Evolutionary conservation across 2,797 vertebrate species (phyloP).

Genomic region (Lithobates pipiens): DNA sequence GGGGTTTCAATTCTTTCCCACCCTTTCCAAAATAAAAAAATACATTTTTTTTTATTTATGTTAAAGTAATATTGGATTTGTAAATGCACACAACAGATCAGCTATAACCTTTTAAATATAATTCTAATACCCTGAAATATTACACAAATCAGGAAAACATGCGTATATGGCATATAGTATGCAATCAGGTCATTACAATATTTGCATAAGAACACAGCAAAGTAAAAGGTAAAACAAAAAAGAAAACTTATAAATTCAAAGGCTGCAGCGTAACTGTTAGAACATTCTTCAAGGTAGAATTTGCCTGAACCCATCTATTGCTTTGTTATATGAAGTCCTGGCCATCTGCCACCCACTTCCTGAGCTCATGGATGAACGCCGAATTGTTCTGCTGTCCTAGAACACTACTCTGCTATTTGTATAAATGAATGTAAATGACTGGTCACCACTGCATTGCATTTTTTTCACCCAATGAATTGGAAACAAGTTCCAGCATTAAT

Average conservation of each 20-base stretch:
- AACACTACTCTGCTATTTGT: slow-evolving; percentile 64
- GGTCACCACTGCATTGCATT: slow-evolving; percentile 56
- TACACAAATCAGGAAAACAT: not conserved
- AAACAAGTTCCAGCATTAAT: slow-evolving; percentile 59
- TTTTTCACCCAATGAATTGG: slow-evolving; percentile 49
- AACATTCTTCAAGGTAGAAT: slow-evolving; percentile 17
- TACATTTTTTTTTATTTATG: too few relatives aligned
- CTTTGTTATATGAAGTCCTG: slow-evolving; percentile 31
- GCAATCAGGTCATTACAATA: not conserved
- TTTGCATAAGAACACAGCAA: not conserved
- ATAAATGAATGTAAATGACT: slow-evolving; percentile 71
- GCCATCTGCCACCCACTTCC: slow-evolving; percentile 57
- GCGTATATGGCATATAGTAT: not conserved
- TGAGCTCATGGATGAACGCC: slow-evolving; percentile 36
- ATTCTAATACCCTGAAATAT: too few relatives aligned
- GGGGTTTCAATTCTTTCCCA: too few relatives aligned
- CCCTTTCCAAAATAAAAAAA: too few relatives aligned
- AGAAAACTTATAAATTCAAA: not conserved
- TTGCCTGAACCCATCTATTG: not conserved
- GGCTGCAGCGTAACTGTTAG: not conserved
- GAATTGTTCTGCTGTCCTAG: slow-evolving; percentile 46
- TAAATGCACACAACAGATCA: too few relatives aligned
- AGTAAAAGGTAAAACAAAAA: not conserved
- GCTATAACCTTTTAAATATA: too few relatives aligned
- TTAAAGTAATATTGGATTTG: too few relatives aligned